These are phyloP conservation scores for Xestobium rufovillosum DNA, from an alignment of 2,888 invertebrate species.

Conservation along the genomic window DNA sequence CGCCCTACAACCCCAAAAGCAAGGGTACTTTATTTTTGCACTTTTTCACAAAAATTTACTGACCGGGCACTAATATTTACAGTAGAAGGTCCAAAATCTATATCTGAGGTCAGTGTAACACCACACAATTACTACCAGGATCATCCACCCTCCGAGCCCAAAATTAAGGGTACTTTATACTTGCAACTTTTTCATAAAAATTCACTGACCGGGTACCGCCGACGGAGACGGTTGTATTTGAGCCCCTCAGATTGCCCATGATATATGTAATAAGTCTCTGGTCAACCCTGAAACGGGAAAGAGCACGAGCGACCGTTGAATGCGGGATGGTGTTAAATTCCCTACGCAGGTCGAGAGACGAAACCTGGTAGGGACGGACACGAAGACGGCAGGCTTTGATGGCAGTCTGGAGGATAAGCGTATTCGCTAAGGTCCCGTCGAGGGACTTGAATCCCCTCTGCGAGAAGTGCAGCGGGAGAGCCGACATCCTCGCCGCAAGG, in stretches of 20 bases:
- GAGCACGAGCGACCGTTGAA: not conserved
- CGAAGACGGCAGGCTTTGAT: not conserved
- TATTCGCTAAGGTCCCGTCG: conserved; percentile 16
- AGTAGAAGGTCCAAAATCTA: no score
- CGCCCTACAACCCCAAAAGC: no score
- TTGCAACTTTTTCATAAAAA: no score
- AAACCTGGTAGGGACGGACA: not conserved
- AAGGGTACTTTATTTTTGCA: no score
- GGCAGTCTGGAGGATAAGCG: not conserved
- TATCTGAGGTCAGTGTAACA: no score
- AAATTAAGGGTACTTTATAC: no score
- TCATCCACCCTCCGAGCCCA: no score
- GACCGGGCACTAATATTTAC: no score
- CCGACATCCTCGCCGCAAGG: conserved; percentile 13
- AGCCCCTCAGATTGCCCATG: not conserved
- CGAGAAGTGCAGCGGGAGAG: conserved; percentile 8
- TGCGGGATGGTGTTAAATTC: not conserved
- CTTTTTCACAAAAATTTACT: no score
- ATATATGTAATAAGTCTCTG: not conserved
- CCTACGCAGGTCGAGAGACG: conserved; percentile 1
- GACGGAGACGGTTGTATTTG: not conserved
- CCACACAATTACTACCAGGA: no score
- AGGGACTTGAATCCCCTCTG: conserved; percentile 19
- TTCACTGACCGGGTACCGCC: no score
- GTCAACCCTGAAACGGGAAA: not conserved